These are phyloP conservation scores for Sebastiscus albofasciatus DNA, from an alignment of 2,797 vertebrate genomes.

Conservation along the genomic window DNA sequence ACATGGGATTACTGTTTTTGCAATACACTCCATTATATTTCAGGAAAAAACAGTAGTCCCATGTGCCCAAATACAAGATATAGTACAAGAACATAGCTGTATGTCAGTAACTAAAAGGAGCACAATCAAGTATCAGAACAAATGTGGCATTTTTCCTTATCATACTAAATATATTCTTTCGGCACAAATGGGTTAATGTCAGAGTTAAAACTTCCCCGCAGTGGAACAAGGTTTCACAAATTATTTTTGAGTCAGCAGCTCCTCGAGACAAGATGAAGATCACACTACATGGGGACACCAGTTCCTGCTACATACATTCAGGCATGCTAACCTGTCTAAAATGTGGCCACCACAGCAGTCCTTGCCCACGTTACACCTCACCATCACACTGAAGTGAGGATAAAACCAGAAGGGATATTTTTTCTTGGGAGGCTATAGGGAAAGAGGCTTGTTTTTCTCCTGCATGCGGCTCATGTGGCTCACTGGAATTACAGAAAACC, in stretches of 20 bases:
- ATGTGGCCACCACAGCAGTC: conserved; percentile 28
- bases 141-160: too few relatives aligned
- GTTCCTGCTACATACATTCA: not conserved
- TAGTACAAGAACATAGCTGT: too few relatives aligned
- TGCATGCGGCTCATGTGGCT: not conserved
- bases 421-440: not conserved
- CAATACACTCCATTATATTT: too few relatives aligned
- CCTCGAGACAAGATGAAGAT: not conserved
- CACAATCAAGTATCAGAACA: too few relatives aligned
- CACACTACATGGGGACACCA: not conserved
- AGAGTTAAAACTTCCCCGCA: not conserved
- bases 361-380: not conserved
- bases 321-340: conserved; percentile 5
- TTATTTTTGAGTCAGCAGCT: conserved; percentile 11
- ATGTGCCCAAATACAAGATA: too few relatives aligned
- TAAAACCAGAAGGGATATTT: conserved; percentile 7
- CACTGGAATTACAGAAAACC: conserved; percentile 30
- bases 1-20: too few relatives aligned
- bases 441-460: conserved; percentile 5
- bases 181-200: not conserved
- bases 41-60: too few relatives aligned
- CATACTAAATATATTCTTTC: too few relatives aligned
- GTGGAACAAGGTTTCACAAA: not conserved
- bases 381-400: conserved; percentile 28
- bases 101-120: too few relatives aligned